These are phyloP conservation scores for Indicator indicator DNA, from an alignment of 2,113 vertebrate species.

Conservation along the genomic window DNA sequence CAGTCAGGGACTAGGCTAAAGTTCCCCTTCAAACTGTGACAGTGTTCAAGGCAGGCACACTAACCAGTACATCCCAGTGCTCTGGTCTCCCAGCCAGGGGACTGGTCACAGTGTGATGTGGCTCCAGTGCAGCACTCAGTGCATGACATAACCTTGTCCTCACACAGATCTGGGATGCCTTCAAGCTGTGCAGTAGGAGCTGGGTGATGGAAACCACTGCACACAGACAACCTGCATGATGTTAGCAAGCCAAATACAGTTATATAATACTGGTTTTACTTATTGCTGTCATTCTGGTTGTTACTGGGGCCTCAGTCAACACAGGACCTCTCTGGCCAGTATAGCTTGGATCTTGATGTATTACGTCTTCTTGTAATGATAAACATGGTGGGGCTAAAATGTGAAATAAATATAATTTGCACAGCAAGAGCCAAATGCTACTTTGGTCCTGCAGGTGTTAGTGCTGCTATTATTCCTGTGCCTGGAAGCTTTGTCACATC, in stretches of 20 bases:
- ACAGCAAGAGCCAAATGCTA: not conserved
- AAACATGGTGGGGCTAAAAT: not conserved
- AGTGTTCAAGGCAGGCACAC: not conserved
- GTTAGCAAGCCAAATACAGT: not conserved
- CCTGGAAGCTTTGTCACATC: not conserved
- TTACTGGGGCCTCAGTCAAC: not conserved
- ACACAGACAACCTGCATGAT: not conserved
- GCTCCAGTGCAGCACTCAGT: not conserved
- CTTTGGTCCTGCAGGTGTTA: not conserved
- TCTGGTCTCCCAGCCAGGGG: not conserved
- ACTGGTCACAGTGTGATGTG: rapidly evolving
- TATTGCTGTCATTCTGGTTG: not conserved
- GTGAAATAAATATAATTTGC: not conserved
- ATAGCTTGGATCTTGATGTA: not conserved
- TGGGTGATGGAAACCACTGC: not conserved
- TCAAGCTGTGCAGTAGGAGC: not conserved
- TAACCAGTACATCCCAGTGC: not conserved
- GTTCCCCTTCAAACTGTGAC: too few relatives aligned
- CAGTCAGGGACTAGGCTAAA: too few relatives aligned
- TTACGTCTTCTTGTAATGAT: not conserved
- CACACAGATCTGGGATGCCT: not conserved
- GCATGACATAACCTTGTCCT: not conserved
- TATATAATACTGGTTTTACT: not conserved
- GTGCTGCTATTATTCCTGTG: not conserved
- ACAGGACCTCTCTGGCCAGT: not conserved